Evolutionary conservation across 2,888 invertebrate genomes (phyloP).

Genomic region (Cryptus armator): DNA sequence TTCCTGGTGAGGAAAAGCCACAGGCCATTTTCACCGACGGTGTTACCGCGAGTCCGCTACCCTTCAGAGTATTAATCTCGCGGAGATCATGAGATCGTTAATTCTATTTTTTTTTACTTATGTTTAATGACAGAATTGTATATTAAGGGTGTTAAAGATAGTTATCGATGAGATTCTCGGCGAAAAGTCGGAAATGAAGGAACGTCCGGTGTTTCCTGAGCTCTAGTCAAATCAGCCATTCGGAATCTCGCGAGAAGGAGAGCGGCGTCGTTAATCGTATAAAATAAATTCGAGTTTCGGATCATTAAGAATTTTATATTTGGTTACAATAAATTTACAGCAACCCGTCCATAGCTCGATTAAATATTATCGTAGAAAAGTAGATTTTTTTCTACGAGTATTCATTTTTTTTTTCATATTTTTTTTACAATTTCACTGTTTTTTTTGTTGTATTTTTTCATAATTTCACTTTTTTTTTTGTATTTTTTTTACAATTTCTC

Average conservation of each 20-base stretch:
- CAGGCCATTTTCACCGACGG: constrained; percentile 91
- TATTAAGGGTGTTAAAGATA: background rate
- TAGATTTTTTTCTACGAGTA: constrained; percentile 55
- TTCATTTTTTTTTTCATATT: constrained; percentile 43
- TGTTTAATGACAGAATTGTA: background rate
- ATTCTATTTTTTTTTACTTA: constrained; percentile 8
- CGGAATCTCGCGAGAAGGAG: constrained; percentile 27
- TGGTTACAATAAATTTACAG: constrained; percentile 55
- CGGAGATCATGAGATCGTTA: constrained; percentile 83
- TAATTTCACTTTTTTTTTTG: background rate
- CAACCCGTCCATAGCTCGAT: constrained; percentile 44
- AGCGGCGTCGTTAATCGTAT: background rate
- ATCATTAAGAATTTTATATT: constrained; percentile 46
- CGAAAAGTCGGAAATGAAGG: constrained; percentile 64
- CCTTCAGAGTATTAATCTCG: constrained; percentile 89
- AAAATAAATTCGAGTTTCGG: constrained; percentile 24
- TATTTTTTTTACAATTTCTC: too few relatives aligned
- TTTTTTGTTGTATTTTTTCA: background rate
- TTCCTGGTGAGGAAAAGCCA: constrained; percentile 89
- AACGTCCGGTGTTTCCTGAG: constrained; percentile 37
- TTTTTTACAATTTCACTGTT: constrained; percentile 46
- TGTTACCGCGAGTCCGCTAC: constrained; percentile 91
- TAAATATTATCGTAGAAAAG: constrained; percentile 59
- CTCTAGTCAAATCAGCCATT: constrained; percentile 67
- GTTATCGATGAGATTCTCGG: constrained; percentile 12